Conservation (phyloP, 2,888 invertebrate species). For the Synanthedon myopaeformis region DNA sequence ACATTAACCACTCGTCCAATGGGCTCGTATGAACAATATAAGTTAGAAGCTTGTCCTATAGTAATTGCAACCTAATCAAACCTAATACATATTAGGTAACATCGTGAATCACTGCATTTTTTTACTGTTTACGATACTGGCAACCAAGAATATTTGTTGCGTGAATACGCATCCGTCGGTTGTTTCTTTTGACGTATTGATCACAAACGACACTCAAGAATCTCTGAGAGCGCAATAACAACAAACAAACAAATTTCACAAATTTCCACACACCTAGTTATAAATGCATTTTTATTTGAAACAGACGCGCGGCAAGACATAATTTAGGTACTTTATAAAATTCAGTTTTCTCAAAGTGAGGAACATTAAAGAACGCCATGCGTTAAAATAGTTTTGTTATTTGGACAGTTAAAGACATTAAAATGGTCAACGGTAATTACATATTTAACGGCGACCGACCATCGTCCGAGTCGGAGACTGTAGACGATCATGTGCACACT, state of each 20-base stretch:
- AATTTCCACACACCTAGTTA: no score
- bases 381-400: no score
- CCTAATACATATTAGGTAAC: no score
- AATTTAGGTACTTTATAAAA: no score
- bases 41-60: no score
- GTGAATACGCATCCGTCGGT: background rate
- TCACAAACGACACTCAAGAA: constrained; percentile 1
- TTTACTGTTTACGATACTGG: background rate
- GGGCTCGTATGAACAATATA: no score
- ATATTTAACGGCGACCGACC: constrained; percentile 56
- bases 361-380: no score
- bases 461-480: constrained; percentile 53
- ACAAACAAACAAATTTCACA: constrained; percentile 49
- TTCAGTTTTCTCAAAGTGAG: no score
- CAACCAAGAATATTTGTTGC: background rate
- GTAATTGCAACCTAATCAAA: no score
- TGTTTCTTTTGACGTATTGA: background rate
- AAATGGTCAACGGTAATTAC: constrained; percentile 66
- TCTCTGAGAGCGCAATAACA: constrained; percentile 1
- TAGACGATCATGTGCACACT: constrained; percentile 53
- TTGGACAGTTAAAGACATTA: constrained; percentile 7
- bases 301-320: no score
- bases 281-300: no score
- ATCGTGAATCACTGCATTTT: background rate
- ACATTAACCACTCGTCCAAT: no score